Base-by-base conservation (phyloP, 1,140 invertebrate species). In the Potamilus streckersoni region DNA sequence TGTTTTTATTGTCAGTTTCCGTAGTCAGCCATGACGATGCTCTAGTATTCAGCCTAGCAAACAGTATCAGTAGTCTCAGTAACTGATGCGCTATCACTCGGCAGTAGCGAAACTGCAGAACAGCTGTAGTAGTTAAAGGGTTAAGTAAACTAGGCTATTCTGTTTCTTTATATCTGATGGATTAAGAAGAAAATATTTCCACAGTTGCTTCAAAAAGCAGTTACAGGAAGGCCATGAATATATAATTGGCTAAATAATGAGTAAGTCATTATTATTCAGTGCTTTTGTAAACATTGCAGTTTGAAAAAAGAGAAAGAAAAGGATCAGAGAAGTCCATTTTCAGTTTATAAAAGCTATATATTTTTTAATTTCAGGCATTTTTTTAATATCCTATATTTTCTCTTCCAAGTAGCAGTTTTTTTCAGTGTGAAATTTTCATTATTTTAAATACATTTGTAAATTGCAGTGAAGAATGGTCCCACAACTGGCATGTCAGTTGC, bases 401-500 rank as follows among this genome's bases (percentile, higher is more conserved):
- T 31, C 17, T 16, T 31, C 2, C 27, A 4, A 66, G 4, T 17
- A 38, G 19, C 23, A 66, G 0, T 6, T 66, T 66, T 66, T 17
- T 17, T 17, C 31, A 23, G 19, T 20, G 27, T 38, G 16, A 17
- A 3, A 23, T 66, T 19, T 31, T 20, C 16, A 59, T 16, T 15
- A 17, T 38, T 72, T 64, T 64, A 4, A 49, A 4, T 63, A 31
- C 31, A 3, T 38, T 57, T 72, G 19, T n/a, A 13, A 17, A 73
- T 74, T 71, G 20, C 55, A 20, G 56, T 31, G 65, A 76, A 71
- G n/a, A 82, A 78, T 64, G 74, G 69, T 19, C 69, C 68, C 13
- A 84, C 80, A 71, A 57, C 80, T 15, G 79, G 76, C 60, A 82
- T 81, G 13, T 85, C 84, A 11, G 61, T 85, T 62, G 63, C 75